A percentile compares a stretch with the other conserved stretches of the same genome.
phyloP scores from a whole-genome alignment of 2,797 vertebrate genomes.

The Pogoniulus pusillus region DNA sequence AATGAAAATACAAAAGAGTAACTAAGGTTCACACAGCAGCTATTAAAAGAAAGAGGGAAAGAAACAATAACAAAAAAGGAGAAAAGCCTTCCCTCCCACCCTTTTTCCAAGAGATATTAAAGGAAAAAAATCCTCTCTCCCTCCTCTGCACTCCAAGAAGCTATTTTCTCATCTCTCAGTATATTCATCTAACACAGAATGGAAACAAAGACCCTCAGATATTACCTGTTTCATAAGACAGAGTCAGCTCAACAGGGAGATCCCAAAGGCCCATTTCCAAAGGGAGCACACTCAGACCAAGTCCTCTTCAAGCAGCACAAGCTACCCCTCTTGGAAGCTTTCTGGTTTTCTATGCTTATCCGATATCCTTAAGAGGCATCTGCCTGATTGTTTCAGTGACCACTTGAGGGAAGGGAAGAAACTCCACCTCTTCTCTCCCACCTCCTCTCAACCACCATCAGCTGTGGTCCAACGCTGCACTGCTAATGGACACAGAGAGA shows the following conservation, averaged over 20 bases:
- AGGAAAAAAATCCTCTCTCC: neutral
- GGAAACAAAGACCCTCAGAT: constrained; percentile 70
- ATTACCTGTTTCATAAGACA: constrained; percentile 72
- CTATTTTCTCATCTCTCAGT: constrained; percentile 49
- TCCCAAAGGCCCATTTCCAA: constrained; percentile 45
- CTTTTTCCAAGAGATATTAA: neutral
- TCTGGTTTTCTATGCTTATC: neutral
- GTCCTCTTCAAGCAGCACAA: neutral
- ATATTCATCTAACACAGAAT: neutral
- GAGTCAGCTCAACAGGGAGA: constrained; percentile 45
- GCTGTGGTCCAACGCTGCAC: constrained; percentile 14
- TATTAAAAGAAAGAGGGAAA: neutral
- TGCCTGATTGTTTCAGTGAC: constrained; percentile 57
- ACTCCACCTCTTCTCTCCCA: constrained; percentile 75
- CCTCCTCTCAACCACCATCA: constrained; percentile 64
- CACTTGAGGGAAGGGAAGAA: constrained; percentile 60
- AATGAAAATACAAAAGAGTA: constrained; percentile 6
- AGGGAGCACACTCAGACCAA: neutral
- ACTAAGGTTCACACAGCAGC: neutral
- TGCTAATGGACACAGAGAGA: constrained; percentile 36
- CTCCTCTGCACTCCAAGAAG: neutral
- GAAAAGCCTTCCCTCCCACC: neutral
- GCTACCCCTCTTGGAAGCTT: neutral
- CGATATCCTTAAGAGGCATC: constrained; percentile 59
- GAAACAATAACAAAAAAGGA: neutral